Percentiles rank a stretch among this genome's conserved stretches.
phyloP scores from a whole-genome alignment of 2,888 invertebrate genomes.

The Thymelicus sylvestris region DNA sequence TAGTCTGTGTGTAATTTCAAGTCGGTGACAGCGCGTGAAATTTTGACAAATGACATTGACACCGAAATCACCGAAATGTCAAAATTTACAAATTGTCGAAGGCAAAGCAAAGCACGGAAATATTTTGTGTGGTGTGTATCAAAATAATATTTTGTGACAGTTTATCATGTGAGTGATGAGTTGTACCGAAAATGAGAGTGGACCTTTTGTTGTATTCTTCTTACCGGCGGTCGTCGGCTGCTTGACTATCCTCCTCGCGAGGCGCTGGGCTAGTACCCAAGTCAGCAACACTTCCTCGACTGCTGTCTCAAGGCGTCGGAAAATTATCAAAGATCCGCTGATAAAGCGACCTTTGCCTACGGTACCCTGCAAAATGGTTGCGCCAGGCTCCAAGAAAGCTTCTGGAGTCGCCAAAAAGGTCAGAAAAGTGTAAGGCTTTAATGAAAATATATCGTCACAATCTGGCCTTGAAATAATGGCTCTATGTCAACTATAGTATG shows the following conservation, averaged over 20 bases:
- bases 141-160: conserved; percentile 68
- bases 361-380: conserved; percentile 76
- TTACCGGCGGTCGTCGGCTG: conserved; percentile 81
- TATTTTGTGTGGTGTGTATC: conserved; percentile 38
- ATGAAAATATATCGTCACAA: too few species aligned
- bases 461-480: too few species aligned
- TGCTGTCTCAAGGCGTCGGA: conserved; percentile 78
- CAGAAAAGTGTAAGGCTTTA: neutral
- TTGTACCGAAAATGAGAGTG: conserved; percentile 85
- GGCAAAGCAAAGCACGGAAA: too few species aligned
- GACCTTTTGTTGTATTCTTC: conserved; percentile 83
- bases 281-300: conserved; percentile 75
- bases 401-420: conserved; percentile 72
- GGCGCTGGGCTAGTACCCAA: conserved; percentile 80
- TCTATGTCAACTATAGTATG: too few species aligned
- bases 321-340: conserved; percentile 80
- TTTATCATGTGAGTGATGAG: conserved; percentile 85
- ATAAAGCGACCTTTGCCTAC: conserved; percentile 75
- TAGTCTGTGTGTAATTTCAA: too few species aligned
- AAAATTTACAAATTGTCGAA: conserved; percentile 16
- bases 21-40: too few species aligned
- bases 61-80: neutral
- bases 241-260: conserved; percentile 79
- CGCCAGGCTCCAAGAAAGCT: conserved; percentile 71
- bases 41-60: too few species aligned